Evolutionary conservation across 2,888 invertebrate genomes (phyloP), one percentile per base, ranked within the genome.

Genomic region (Cephus pulcher): DNA sequence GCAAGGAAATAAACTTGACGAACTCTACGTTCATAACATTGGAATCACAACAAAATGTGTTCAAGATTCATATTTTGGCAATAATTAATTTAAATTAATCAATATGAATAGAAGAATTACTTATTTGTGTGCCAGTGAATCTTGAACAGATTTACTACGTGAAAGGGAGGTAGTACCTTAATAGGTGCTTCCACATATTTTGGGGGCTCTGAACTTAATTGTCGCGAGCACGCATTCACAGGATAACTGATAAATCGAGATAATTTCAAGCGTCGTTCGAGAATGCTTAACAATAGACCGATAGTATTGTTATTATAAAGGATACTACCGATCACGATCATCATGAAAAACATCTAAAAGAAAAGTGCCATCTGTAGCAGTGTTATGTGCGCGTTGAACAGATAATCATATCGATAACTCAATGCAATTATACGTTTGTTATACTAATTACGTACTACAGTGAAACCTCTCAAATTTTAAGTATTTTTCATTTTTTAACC

Each of bases 321-420:
- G 85, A 89, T 84, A 87, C 88, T 89, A 88, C 87, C 89, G 83
- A 89, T 84, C 85, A 89, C 83, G 86, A 90, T 87, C 86, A 88
- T 86, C 86, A 87, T 85, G 88, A 87, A 89, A 88, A 90, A 84
- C 85, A 90, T 90, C 90, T 90, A 90, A 86, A 91, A 86, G 87
- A 85, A 84, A 70, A 70, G 40, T 33, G 30, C 30, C 15, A 11
- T 33, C 33, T 70, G 15, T 70, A 70, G 12, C n/a, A 40, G 15
- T 6, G 4, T 70, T 4, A 30, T 30, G 11, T 11, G n/a, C 15
- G 33, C 69, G 35, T 70, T 75, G 12, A 40, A 15, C 15, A 40
- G 40, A 40, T 15, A 40, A 40, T 40, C 15, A 40, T 40, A 15
- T 40, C 4, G 15, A 40, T 6, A 40, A 40, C 40, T 40, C 40